Conservation (phyloP, 1,140 invertebrate genomes). For the Diorhabda elongata region DNA sequence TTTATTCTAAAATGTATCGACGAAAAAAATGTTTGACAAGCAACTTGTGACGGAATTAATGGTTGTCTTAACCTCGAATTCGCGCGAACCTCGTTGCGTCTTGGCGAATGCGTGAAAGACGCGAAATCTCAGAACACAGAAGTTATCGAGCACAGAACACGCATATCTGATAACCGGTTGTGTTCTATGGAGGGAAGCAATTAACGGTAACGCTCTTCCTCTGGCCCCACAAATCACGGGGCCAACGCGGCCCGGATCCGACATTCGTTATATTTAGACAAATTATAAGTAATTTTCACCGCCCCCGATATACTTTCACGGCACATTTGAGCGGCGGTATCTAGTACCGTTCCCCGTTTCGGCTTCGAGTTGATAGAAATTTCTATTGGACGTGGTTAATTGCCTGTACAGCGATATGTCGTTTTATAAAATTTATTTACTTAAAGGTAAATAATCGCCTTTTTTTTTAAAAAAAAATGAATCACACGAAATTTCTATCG, state of each 20-base stretch:
- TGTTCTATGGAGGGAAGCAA: not conserved
- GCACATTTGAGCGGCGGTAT: not conserved
- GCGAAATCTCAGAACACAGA: not conserved
- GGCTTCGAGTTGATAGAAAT: not conserved
- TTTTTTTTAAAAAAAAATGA: too few species aligned
- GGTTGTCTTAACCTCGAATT: not conserved
- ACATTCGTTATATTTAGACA: conserved; percentile 2
- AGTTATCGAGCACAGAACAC: not conserved
- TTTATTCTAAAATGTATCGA: too few species aligned
- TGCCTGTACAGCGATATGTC: not conserved
- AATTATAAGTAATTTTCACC: conserved; percentile 3
- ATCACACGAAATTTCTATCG: too few species aligned
- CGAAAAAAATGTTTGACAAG: too few species aligned
- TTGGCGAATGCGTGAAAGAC: not conserved
- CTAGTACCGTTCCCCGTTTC: too few species aligned
- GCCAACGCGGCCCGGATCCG: not conserved
- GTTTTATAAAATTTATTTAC: not conserved
- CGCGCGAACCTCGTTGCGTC: not conserved
- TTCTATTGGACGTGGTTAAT: not conserved
- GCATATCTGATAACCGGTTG: not conserved
- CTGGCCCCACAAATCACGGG: conserved; percentile 1
- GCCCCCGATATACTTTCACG: not conserved
- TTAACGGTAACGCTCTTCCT: conserved; percentile 1
- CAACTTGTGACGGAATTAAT: too few species aligned
- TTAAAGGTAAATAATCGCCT: too few species aligned